These are phyloP conservation scores for Aurelia sp. DNA, from an alignment of 30 jellyfish, hydroid and myxozoan genomes.

Conservation along the genomic window DNA sequence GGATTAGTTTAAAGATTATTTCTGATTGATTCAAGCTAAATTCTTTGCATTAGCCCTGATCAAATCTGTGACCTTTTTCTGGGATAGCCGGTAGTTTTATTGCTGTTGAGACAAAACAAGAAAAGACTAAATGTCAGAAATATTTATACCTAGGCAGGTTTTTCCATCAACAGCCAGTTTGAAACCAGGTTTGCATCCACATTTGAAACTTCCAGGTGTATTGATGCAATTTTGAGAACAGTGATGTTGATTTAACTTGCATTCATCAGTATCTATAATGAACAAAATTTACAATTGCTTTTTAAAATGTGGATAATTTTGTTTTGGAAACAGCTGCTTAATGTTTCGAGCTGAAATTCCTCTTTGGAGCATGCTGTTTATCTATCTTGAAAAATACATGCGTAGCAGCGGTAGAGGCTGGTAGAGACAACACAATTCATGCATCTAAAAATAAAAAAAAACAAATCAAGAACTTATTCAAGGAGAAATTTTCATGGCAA, in stretches of 20 bases:
- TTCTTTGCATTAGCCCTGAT: too few relatives aligned
- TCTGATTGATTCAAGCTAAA: too few relatives aligned
- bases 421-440: too few relatives aligned
- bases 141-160: slow-evolving; percentile 75
- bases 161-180: slow-evolving; percentile 76
- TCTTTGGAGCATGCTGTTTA: not conserved
- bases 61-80: too few relatives aligned
- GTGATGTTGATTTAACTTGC: slow-evolving; percentile 32
- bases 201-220: slow-evolving; percentile 69
- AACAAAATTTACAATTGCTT: too few relatives aligned
- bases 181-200: slow-evolving; percentile 84
- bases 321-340: too few relatives aligned
- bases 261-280: slow-evolving; percentile 79
- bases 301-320: too few relatives aligned
- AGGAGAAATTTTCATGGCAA: too few relatives aligned
- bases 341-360: not conserved
- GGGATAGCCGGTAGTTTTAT: not conserved
- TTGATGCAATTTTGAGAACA: slow-evolving; percentile 80
- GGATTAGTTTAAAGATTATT: too few relatives aligned
- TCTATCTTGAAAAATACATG: not conserved
- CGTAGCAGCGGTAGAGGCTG: too few relatives aligned
- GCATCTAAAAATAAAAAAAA: too few relatives aligned
- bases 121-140: not conserved
- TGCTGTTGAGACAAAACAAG: not conserved
- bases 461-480: too few relatives aligned